A percentile compares a stretch with the other conserved stretches of the same genome.
These are phyloP conservation scores for Willisornis vidua DNA, from an alignment of 2,113 vertebrate species.

Conservation along the genomic window DNA sequence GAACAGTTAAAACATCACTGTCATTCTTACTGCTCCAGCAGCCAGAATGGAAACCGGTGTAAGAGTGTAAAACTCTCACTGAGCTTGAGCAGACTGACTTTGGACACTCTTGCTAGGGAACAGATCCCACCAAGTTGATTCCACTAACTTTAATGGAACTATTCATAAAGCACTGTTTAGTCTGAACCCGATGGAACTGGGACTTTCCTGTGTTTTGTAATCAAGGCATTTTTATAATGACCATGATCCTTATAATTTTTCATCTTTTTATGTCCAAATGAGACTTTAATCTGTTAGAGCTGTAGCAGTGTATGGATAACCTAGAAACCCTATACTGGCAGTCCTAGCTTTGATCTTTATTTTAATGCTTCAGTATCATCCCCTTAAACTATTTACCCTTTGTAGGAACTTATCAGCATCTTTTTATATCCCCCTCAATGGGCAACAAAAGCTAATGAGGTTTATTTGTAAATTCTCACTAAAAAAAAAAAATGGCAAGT, in stretches of 20 bases:
- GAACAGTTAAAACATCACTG: neutral
- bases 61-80: neutral
- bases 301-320: neutral
- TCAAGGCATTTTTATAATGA: neutral
- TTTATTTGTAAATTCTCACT: slow-evolving; percentile 2
- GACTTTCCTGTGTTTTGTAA: neutral
- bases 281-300: slow-evolving; percentile 46
- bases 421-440: neutral
- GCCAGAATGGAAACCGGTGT: neutral
- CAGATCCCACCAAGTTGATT: neutral
- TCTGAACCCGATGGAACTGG: neutral
- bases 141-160: neutral
- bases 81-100: neutral
- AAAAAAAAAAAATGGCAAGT: neutral
- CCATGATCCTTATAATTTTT: neutral
- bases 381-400: slow-evolving; percentile 43
- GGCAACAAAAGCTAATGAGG: neutral
- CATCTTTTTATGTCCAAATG: slow-evolving; percentile 10
- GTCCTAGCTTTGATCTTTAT: slow-evolving; percentile 32
- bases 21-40: neutral
- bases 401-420: slow-evolving; percentile 5
- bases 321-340: neutral
- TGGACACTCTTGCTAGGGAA: neutral
- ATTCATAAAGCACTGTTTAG: neutral
- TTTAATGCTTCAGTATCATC: slow-evolving; percentile 21